Evolutionary conservation across 2,797 vertebrate genomes (phyloP), one percentile per base, ranked within the genome.

Genomic region (Lepidocolaptes lacrymiger): DNA sequence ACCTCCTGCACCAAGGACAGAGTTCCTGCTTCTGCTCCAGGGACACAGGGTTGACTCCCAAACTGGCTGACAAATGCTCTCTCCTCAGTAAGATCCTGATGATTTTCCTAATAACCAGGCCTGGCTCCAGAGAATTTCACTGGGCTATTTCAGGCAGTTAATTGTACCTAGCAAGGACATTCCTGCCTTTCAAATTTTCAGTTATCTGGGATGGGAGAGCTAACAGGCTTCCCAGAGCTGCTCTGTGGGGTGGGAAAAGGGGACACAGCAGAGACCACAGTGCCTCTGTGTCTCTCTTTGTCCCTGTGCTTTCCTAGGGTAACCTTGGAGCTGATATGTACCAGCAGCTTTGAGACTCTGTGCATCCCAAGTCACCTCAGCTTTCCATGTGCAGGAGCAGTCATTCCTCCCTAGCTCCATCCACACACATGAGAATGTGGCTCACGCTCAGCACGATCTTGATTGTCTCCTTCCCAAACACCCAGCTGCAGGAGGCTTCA

Each of bases 141-240:
- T 58, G 56, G 39, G 59, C 51, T 95, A 89, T 94, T 95, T 87
- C 88, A 82, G 90, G 77, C 56, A 76, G 88, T 37, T 93, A 64
- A 93, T 93, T 95, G 93, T 78, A 90, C 72, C 37, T 41, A 79
- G 56, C 85, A 96, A 94, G 95, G 91, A 94, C 59, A 0, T 95
- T 88, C 80, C 79, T n/a, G 46, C 89, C 72, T 58, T 80, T 95
- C 68, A 71, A 63, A 85, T 78, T 43, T 58, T 56, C 83, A 44
- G 66, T 69, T 94, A 84, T 91, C 77, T 84, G 90, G 85, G 91
- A 41, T 0, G 1, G 17, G 66, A 90, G 69, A 1, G 7, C 54
- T 51, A 48, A 44, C 10, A 3, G 58, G 20, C 96, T 85, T 86
- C 71, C 52, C 56, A 64, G 88, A 88, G 86, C 80, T 64, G 75